Conservation (phyloP, 1,140 invertebrate genomes). For the Drosophila nikananu region DNA sequence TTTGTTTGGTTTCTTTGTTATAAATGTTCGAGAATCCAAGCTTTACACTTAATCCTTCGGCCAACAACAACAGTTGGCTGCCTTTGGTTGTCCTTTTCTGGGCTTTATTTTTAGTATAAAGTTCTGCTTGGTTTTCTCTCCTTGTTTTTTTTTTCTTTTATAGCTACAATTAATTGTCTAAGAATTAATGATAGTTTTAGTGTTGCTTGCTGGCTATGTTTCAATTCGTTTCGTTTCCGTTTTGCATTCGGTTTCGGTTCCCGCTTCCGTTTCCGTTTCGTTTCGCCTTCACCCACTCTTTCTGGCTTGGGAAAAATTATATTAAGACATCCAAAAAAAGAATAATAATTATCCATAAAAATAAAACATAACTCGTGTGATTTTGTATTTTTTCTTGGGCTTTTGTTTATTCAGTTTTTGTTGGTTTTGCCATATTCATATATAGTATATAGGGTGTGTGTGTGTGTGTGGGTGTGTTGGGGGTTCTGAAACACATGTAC, state of each 20-base stretch:
- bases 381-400: slow-evolving; percentile 52
- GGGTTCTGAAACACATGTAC: slow-evolving; percentile 50
- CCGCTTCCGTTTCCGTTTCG: slow-evolving; percentile 27
- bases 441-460: slow-evolving; percentile 45
- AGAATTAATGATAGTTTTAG: slow-evolving; percentile 72
- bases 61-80: slow-evolving; percentile 58
- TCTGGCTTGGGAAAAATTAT: slow-evolving; percentile 7
- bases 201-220: slow-evolving; percentile 59
- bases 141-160: slow-evolving; percentile 13
- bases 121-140: slow-evolving; percentile 10
- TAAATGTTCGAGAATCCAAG: slow-evolving; percentile 12
- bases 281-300: background rate
- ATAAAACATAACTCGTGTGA: slow-evolving; percentile 70
- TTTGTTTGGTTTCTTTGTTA: slow-evolving; percentile 49
- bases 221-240: slow-evolving; percentile 34
- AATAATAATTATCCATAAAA: slow-evolving; percentile 33
- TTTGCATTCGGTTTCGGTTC: slow-evolving; percentile 29
- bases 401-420: slow-evolving; percentile 59
- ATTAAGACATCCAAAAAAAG: slow-evolving; percentile 8
- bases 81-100: slow-evolving; percentile 27
- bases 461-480: slow-evolving; percentile 16
- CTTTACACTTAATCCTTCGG: slow-evolving; percentile 15
- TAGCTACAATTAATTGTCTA: slow-evolving; percentile 79
- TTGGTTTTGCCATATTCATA: slow-evolving; percentile 52
- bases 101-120: slow-evolving; percentile 64